Evolutionary conservation across 1,140 invertebrate species (phyloP).

Genomic region (Tetramorium simillimum): DNA sequence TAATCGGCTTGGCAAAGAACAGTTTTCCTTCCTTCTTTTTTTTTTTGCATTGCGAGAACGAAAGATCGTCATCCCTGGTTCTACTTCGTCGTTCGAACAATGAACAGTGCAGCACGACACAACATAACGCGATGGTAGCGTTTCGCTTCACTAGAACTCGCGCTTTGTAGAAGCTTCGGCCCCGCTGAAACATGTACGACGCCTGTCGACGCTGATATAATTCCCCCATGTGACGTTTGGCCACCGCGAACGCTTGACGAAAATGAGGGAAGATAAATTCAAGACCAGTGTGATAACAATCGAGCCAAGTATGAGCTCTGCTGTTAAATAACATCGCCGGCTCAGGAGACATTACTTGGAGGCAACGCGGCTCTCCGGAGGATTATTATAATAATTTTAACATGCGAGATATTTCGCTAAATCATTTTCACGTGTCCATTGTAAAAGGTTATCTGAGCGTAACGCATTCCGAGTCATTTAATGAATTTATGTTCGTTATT

Average conservation of each 20-base stretch:
- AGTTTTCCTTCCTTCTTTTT: background rate
- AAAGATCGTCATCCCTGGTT: background rate
- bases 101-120: background rate
- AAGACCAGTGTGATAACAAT: slow-evolving; percentile 16
- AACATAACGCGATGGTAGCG: background rate
- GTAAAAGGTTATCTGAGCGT: background rate
- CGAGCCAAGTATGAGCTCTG: background rate
- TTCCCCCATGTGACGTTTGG: slow-evolving; percentile 9
- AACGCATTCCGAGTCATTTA: background rate
- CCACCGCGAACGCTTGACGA: slow-evolving; percentile 17
- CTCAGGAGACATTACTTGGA: background rate
- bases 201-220: slow-evolving; percentile 23
- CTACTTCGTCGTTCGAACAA: background rate
- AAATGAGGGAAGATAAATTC: slow-evolving; percentile 39
- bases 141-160: background rate
- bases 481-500: background rate
- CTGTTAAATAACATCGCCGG: slow-evolving; percentile 14
- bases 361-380: no score
- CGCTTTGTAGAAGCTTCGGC: background rate
- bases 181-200: background rate
- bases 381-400: slow-evolving; percentile 27
- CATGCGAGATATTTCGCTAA: background rate
- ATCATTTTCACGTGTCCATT: background rate
- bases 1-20: slow-evolving; percentile 27
- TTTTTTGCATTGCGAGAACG: background rate